These are phyloP conservation scores for Drosophila acutilabella DNA, from an alignment of 2,888 invertebrate species.

Conservation along the genomic window DNA sequence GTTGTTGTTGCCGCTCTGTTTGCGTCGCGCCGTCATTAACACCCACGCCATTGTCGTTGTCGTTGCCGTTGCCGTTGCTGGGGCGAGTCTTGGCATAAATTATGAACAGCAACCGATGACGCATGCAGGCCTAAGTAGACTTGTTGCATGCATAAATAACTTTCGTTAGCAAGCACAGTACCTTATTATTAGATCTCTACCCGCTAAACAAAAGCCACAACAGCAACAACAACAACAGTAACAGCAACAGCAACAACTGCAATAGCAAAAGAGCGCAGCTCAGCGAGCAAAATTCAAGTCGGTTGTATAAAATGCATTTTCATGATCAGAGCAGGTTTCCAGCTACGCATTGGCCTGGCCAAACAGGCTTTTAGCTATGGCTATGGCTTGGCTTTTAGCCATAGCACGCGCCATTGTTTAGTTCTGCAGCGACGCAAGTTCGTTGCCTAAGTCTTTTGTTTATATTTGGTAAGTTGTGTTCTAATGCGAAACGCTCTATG, in stretches of 20 bases:
- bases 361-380: constrained; percentile 70
- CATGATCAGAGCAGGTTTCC: constrained; percentile 80
- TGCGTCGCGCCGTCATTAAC: constrained; percentile 69
- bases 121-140: constrained; percentile 81
- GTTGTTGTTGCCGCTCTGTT: constrained; percentile 66
- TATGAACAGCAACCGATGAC: constrained; percentile 79
- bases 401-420: constrained; percentile 78
- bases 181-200: constrained; percentile 74
- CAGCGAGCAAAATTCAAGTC: constrained; percentile 9
- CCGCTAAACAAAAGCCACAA: constrained; percentile 47
- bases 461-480: constrained; percentile 75
- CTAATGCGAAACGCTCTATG: constrained; percentile 60
- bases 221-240: constrained; percentile 15
- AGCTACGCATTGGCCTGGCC: constrained; percentile 73
- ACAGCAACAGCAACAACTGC: constrained; percentile 19
- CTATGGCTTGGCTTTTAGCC: constrained; percentile 45
- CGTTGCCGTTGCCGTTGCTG: constrained; percentile 25
- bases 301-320: constrained; percentile 56
- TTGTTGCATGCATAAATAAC: constrained; percentile 82
- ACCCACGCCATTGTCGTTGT: constrained; percentile 62
- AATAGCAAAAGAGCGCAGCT: constrained; percentile 5
- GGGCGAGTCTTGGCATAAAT: constrained; percentile 77
- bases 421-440: constrained; percentile 65
- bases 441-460: constrained; percentile 78
- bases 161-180: constrained; percentile 71